These are phyloP conservation scores for Orientallactaga bullata DNA, from an alignment of 2,113 vertebrate species.

Conservation along the genomic window DNA sequence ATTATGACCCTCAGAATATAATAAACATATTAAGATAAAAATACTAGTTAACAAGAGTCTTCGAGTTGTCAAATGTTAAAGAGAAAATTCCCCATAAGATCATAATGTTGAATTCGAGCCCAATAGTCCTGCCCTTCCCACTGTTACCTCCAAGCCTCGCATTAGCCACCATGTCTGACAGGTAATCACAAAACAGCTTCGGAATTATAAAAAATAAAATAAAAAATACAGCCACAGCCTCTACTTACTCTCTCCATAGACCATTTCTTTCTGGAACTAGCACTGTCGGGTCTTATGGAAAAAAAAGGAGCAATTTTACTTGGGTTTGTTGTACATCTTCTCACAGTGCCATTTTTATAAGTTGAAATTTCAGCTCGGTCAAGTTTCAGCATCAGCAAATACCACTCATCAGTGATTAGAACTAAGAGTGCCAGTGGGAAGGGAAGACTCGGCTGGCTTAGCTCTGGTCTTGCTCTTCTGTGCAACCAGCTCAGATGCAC, in stretches of 20 bases:
- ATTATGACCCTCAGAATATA: not conserved
- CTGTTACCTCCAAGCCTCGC: fast-evolving
- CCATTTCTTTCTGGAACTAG: not conserved
- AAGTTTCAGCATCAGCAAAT: not conserved
- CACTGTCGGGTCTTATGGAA: not conserved
- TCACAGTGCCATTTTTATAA: not conserved
- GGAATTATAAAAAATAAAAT: not conserved
- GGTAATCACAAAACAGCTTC: not conserved
- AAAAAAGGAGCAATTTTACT: not conserved
- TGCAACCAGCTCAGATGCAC: too few species aligned
- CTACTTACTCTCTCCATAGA: not conserved
- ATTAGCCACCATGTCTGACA: fast-evolving
- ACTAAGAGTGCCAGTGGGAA: not conserved
- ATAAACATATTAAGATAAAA: conserved; percentile 35
- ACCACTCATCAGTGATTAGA: not conserved
- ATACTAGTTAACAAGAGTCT: not conserved
- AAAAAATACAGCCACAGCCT: not conserved
- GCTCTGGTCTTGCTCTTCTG: too few species aligned
- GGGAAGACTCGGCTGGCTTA: too few species aligned
- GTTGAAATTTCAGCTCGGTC: not conserved
- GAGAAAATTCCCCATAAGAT: not conserved
- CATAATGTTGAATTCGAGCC: not conserved
- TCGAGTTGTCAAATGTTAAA: not conserved
- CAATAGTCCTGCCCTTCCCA: fast-evolving
- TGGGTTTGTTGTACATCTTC: not conserved